A percentile compares a stretch with the other conserved stretches of the same genome.
These are phyloP conservation scores for Dastarcus helophoroides DNA, from an alignment of 2,888 invertebrate genomes.

Conservation along the genomic window DNA sequence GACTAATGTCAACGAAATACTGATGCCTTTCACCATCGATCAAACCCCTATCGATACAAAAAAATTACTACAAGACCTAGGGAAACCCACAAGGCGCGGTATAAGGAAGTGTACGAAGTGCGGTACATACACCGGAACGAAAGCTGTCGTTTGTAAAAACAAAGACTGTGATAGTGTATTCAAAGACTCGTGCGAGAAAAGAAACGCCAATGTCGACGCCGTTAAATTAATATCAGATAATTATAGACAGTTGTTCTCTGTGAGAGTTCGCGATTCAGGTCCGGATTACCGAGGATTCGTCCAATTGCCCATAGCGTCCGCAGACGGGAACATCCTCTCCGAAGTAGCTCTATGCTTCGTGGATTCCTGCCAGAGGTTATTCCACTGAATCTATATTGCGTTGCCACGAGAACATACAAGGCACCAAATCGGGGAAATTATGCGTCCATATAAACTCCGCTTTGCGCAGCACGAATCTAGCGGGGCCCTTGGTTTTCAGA, in stretches of 20 bases:
- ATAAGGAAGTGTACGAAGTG: slow-evolving; percentile 65
- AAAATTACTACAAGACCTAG: too few species aligned
- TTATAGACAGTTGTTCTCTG: slow-evolving; percentile 53
- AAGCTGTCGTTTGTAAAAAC: slow-evolving; percentile 63
- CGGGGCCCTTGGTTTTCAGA: slow-evolving; percentile 48
- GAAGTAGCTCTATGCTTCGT: slow-evolving; percentile 44
- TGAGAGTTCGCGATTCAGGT: slow-evolving; percentile 54
- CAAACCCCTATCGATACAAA: too few species aligned
- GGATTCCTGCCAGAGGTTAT: slow-evolving; percentile 44
- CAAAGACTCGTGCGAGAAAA: slow-evolving; percentile 45
- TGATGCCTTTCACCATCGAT: too few species aligned
- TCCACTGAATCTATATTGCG: slow-evolving; percentile 43
- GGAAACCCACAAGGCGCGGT: slow-evolving; percentile 52
- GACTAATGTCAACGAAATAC: too few species aligned
- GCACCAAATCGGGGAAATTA: slow-evolving; percentile 10
- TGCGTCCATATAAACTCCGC: slow-evolving; percentile 57
- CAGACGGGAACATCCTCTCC: slow-evolving; percentile 29
- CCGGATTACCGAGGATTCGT: slow-evolving; percentile 66
- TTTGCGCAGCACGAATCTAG: slow-evolving; percentile 47
- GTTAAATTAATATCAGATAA: slow-evolving; percentile 53
- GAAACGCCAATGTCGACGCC: slow-evolving; percentile 49
- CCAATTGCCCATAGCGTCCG: slow-evolving; percentile 39
- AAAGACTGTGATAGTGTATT: slow-evolving; percentile 56
- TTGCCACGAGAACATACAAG: slow-evolving; percentile 37
- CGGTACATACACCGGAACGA: slow-evolving; percentile 62